A percentile compares a stretch with the other conserved stretches of the same genome.
phyloP scores from a whole-genome alignment of 1,140 invertebrate genomes.

The Camponotus pennsylvanicus region DNA sequence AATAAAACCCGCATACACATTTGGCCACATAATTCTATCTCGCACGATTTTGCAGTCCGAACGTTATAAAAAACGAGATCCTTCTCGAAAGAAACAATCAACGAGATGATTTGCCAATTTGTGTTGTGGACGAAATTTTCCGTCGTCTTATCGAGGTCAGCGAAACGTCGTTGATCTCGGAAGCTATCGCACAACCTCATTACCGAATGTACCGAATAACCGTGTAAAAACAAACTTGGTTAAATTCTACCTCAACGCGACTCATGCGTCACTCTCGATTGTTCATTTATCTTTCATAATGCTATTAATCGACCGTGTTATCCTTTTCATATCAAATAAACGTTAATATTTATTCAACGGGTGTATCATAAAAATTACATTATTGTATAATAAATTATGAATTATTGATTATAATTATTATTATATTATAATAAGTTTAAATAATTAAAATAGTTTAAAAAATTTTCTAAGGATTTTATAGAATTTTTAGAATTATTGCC shows the following conservation, averaged over 20 bases:
- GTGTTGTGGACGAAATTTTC: neutral
- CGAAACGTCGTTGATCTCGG: slow-evolving; percentile 46
- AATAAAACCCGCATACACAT: neutral
- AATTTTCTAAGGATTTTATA: no score
- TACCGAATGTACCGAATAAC: slow-evolving; percentile 4
- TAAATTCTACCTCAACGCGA: neutral
- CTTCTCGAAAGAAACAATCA: neutral
- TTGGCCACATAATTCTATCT: neutral
- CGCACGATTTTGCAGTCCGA: neutral
- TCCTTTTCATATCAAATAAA: neutral
- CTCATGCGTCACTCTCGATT: no score
- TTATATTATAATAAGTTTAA: no score
- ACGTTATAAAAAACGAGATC: neutral
- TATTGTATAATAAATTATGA: no score
- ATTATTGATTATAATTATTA: no score
- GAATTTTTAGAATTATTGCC: neutral
- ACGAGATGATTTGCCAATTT: slow-evolving; percentile 33
- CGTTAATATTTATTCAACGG: no score
- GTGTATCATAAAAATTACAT: no score
- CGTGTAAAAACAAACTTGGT: slow-evolving; percentile 36
- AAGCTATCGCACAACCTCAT: slow-evolving; percentile 39
- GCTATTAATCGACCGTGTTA: neutral
- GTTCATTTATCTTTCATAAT: neutral
- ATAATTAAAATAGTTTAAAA: no score
- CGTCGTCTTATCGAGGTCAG: slow-evolving; percentile 53